Percentiles rank a stretch among this genome's conserved stretches.
phyloP scores from a whole-genome alignment of 2,113 vertebrate species.

The Rana temporaria region DNA sequence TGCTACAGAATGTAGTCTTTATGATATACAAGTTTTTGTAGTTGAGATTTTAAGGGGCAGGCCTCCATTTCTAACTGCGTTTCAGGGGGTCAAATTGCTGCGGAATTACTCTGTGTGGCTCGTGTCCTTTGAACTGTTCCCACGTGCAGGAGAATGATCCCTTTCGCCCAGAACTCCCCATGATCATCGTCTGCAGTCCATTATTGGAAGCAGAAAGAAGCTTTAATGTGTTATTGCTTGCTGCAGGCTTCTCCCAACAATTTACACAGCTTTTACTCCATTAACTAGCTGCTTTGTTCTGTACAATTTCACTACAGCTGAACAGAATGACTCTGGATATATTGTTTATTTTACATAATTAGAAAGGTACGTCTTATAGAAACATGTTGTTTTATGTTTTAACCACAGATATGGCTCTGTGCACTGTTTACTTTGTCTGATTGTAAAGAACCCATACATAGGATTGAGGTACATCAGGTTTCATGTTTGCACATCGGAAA shows the following conservation, averaged over 20 bases:
- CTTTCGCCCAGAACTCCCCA: conserved; percentile 65
- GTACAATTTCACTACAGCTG: conserved; percentile 19
- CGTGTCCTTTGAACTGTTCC: conserved; percentile 66
- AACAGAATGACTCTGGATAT: conserved; percentile 4
- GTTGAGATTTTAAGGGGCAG: conserved; percentile 72
- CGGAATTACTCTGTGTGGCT: conserved; percentile 64
- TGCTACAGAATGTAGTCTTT: conserved; percentile 91
- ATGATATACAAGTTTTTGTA: conserved; percentile 84
- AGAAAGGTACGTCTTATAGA: conserved; percentile 1
- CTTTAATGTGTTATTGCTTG: conserved; percentile 49
- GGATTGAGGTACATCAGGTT: too few species aligned
- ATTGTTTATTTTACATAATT: conserved; percentile 42
- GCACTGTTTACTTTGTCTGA: too few species aligned
- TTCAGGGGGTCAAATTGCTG: conserved; percentile 67
- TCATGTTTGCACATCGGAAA: too few species aligned
- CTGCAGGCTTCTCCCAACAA: conserved; percentile 57
- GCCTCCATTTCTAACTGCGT: conserved; percentile 66
- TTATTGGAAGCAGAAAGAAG: conserved; percentile 55
- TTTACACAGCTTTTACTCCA: conserved; percentile 49
- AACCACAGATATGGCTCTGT: conserved; percentile 1
- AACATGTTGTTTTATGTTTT: conserved; percentile 18
- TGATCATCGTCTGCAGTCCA: conserved; percentile 67
- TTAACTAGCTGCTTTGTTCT: conserved; percentile 53
- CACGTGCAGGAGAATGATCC: conserved; percentile 62
- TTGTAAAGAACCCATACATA: too few species aligned